Evolutionary conservation across 2,888 invertebrate genomes (phyloP), one percentile per base, ranked within the genome.

Genomic region (Chelonus formosanus): DNA sequence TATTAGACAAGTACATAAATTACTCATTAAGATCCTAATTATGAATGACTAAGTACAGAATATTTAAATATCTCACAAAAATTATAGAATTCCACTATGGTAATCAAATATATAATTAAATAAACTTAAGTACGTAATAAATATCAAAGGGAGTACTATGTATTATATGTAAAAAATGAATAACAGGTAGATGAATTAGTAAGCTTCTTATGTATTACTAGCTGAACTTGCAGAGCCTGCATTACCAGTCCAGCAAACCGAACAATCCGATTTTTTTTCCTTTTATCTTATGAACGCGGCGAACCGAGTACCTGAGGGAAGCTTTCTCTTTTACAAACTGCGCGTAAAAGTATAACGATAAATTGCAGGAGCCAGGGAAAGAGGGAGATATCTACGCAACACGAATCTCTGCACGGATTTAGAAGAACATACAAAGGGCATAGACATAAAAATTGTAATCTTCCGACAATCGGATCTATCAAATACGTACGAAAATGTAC

Each of bases 201-300:
- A 79, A 79, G 76, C 78, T 75, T 67, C 76, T 77, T 76, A 78
- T 79, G 79, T 78, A 79, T 79, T 78, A 79, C 78, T 72, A 76
- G 76, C 76, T 78, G 76, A 79, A 76, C 75, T 72, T 77, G 79
- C 77, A 70, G 76, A 79, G 79, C 79, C 79, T 79, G 79, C 79
- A 73, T 72, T 76, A 75, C 74, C 78, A 75, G 74, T 69, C 78
- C 79, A 78, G 76, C 78, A 76, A 77, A 75, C 76, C 73, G 76
- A 76, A 77, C 76, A 77, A 77, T 77, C 76, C 75, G 76, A 76
- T 76, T 75, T 71, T 71, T 70, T 69, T 63, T 32, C 57, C 52
- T 55, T 43, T 40, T 35, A 47, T 56, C 53, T 60, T n/a, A 52
- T 67, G 47, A 8, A 36, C 58, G 47, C 45, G 47, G 10, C 47